A percentile compares a stretch with the other conserved stretches of the same genome.
Evolutionary conservation across 2,797 vertebrate genomes (phyloP).

Genomic region (Sebastes reedi): DNA sequence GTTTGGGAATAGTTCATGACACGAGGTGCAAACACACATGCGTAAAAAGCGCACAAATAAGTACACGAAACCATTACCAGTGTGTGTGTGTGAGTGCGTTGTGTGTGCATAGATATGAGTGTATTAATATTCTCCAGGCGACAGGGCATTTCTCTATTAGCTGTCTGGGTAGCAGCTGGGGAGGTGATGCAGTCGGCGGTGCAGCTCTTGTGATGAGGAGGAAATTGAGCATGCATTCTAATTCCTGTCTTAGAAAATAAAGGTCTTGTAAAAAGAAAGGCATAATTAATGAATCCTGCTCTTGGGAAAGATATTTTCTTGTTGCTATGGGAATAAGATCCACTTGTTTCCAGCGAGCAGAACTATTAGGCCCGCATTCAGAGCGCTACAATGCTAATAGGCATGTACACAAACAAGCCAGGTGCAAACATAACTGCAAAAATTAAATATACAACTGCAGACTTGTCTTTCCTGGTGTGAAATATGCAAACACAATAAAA

Average conservation of each 20-base stretch:
- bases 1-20: slow-evolving; percentile 54
- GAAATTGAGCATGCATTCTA: slow-evolving; percentile 81
- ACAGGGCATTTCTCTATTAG: slow-evolving; percentile 68
- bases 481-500: slow-evolving; percentile 18
- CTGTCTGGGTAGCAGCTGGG: slow-evolving; percentile 74
- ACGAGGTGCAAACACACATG: slow-evolving; percentile 24
- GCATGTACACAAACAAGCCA: slow-evolving; percentile 20
- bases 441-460: neutral
- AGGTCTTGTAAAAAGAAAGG: slow-evolving; percentile 76
- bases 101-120: slow-evolving; percentile 63
- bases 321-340: slow-evolving; percentile 83
- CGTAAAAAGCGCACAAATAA: slow-evolving; percentile 21
- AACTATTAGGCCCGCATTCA: slow-evolving; percentile 51
- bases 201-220: slow-evolving; percentile 68
- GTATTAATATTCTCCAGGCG: slow-evolving; percentile 76
- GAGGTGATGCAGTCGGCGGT: slow-evolving; percentile 68
- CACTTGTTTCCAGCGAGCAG: slow-evolving; percentile 62
- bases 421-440: neutral
- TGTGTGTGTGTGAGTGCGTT: slow-evolving; percentile 46
- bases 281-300: slow-evolving; percentile 81
- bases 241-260: slow-evolving; percentile 80
- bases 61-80: slow-evolving; percentile 55
- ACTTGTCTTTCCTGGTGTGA: slow-evolving; percentile 4
- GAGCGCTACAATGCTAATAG: slow-evolving; percentile 27
- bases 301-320: slow-evolving; percentile 76